Percentiles rank a stretch among this genome's conserved stretches.
These are phyloP conservation scores for Drosophila tripunctata DNA, from an alignment of 2,888 invertebrate genomes.

Conservation along the genomic window DNA sequence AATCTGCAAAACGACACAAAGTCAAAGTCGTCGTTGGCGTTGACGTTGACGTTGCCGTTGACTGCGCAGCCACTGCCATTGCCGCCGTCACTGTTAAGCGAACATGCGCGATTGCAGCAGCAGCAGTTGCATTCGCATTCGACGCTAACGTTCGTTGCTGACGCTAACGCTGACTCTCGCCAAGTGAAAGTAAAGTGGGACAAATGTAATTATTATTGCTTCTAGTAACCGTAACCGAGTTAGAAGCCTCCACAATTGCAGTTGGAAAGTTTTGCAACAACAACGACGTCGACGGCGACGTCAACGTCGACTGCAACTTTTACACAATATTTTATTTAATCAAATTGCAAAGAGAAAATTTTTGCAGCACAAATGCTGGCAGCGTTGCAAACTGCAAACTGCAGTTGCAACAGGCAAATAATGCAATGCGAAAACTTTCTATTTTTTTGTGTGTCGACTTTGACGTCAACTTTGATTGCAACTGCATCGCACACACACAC, in stretches of 20 bases:
- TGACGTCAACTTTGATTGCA: slow-evolving; percentile 52
- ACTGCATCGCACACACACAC: slow-evolving; percentile 37
- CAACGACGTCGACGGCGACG: slow-evolving; percentile 1
- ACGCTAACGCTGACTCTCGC: slow-evolving; percentile 44
- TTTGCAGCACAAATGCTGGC: slow-evolving; percentile 58
- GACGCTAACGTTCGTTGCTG: slow-evolving; percentile 26
- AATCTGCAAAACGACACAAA: slow-evolving; percentile 32
- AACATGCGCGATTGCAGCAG: slow-evolving; percentile 34
- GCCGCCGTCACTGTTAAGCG: slow-evolving; percentile 1
- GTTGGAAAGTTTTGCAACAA: slow-evolving; percentile 69
- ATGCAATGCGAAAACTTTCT: slow-evolving; percentile 75
- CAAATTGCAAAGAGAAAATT: slow-evolving; percentile 82
- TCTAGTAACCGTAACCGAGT: slow-evolving; percentile 78
- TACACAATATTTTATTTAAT: slow-evolving; percentile 81
- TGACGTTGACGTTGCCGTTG: slow-evolving; percentile 1
- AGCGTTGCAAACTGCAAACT: slow-evolving; percentile 21
- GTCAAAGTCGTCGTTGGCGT: slow-evolving; percentile 56
- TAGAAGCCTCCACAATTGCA: slow-evolving; percentile 69
- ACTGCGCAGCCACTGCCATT: slow-evolving; percentile 3
- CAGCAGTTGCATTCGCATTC: slow-evolving; percentile 40
- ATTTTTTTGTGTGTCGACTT: slow-evolving; percentile 71
- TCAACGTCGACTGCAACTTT: slow-evolving; percentile 57
- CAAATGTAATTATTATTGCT: slow-evolving; percentile 82
- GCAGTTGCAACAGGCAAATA: slow-evolving; percentile 47
- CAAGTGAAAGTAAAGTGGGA: slow-evolving; percentile 83